These are phyloP conservation scores for Tetropium fuscum DNA, from an alignment of 2,888 invertebrate genomes.

Conservation along the genomic window DNA sequence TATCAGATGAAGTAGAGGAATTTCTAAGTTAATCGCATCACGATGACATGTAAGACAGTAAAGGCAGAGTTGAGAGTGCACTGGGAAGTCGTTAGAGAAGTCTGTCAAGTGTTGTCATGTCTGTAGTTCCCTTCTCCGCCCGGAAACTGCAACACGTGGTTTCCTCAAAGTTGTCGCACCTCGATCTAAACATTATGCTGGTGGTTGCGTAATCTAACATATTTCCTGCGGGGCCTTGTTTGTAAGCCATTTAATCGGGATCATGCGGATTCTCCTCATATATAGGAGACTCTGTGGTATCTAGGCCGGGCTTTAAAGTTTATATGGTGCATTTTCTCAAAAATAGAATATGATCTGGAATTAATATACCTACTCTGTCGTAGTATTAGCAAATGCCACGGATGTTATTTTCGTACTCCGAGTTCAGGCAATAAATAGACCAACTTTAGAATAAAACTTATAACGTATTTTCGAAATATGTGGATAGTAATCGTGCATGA, in stretches of 20 bases:
- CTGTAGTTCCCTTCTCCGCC: conserved; percentile 13
- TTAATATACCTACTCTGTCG: no score
- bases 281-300: conserved; percentile 16
- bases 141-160: conserved; percentile 36
- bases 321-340: no score
- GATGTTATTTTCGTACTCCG: no score
- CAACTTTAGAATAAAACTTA: no score
- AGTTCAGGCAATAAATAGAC: no score
- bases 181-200: conserved; percentile 20
- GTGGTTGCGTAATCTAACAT: conserved; percentile 27
- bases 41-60: conserved; percentile 24
- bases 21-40: conserved; percentile 21
- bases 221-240: conserved; percentile 23
- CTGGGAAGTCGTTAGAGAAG: conserved; percentile 27
- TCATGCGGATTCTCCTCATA: conserved; percentile 12
- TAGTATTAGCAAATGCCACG: no score
- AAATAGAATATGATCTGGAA: no score
- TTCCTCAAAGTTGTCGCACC: conserved; percentile 35
- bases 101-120: conserved; percentile 29
- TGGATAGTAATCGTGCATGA: no score
- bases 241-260: conserved; percentile 19
- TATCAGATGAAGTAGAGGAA: conserved; percentile 20
- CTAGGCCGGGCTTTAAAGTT: no score
- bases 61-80: conserved; percentile 28
- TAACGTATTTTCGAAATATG: no score